Evolutionary conservation across 2,797 vertebrate species (phyloP).

Genomic region (Taeniopygia guttata): DNA sequence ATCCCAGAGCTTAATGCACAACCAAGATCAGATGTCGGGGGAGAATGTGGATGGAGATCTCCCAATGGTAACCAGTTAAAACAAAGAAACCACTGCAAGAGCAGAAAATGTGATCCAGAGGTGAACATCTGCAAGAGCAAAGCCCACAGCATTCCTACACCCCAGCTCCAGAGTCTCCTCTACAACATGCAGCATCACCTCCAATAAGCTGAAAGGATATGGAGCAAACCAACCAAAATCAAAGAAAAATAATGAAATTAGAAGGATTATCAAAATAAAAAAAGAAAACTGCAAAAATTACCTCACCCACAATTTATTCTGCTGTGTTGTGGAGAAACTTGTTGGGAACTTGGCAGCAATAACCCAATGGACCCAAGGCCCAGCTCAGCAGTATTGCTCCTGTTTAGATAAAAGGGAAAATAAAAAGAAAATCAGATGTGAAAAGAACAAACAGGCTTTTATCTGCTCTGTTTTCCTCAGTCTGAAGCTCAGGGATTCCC

Average conservation of each 20-base stretch:
- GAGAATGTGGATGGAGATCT: not conserved
- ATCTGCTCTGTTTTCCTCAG: not conserved
- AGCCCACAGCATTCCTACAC: not conserved
- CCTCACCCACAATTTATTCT: not conserved
- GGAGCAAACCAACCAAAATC: not conserved
- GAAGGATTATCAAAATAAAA: not conserved
- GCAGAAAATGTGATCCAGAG: not conserved
- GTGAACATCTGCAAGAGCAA: accelerated
- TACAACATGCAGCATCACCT: not conserved
- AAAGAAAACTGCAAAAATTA: not conserved
- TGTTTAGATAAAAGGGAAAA: not conserved
- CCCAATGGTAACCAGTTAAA: not conserved
- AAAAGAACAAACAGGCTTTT: not conserved
- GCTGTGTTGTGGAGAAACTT: not conserved
- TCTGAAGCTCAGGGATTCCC: not conserved
- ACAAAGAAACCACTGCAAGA: not conserved
- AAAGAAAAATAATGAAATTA: not conserved
- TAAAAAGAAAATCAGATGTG: not conserved
- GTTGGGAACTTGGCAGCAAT: not conserved
- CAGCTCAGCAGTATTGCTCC: not conserved
- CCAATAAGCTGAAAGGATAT: not conserved
- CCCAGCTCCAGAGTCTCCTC: not conserved
- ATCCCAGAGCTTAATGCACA: not conserved
- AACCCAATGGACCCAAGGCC: not conserved
- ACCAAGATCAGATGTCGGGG: not conserved